Conservation (phyloP, 2,113 vertebrate species). For the Cebus imitator region DNA sequence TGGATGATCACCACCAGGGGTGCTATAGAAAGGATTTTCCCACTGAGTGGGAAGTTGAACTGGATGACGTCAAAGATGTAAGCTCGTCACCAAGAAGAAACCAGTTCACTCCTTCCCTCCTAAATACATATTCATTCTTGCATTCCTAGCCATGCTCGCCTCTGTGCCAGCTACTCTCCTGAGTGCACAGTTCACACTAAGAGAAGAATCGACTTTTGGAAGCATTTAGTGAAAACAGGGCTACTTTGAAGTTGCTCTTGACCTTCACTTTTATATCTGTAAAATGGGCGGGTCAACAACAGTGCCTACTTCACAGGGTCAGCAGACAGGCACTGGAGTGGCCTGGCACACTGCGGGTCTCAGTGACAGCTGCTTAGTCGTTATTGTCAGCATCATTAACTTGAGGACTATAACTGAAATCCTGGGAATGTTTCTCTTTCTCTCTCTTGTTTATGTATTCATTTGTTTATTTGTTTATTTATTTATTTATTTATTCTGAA, state of each 20-base stretch:
- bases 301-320: not conserved
- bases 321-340: not conserved
- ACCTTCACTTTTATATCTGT: not conserved
- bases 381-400: not conserved
- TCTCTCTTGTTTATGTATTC: not conserved
- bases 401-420: not conserved
- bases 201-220: constrained; percentile 16
- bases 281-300: not conserved
- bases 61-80: not conserved
- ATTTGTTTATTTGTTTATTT: not conserved
- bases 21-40: not conserved
- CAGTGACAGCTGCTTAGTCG: accelerated
- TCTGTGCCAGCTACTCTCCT: not conserved
- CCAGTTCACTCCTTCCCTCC: not conserved
- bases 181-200: not conserved
- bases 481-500: not conserved
- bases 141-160: not conserved
- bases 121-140: not conserved
- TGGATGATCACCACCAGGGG: not conserved
- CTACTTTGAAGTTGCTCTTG: not conserved
- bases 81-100: not conserved
- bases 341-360: not conserved
- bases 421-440: not conserved
- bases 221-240: constrained; percentile 58
- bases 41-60: not conserved